phyloP scores from a whole-genome alignment of 2,888 invertebrate species.

The Drosophila acutilabella region DNA sequence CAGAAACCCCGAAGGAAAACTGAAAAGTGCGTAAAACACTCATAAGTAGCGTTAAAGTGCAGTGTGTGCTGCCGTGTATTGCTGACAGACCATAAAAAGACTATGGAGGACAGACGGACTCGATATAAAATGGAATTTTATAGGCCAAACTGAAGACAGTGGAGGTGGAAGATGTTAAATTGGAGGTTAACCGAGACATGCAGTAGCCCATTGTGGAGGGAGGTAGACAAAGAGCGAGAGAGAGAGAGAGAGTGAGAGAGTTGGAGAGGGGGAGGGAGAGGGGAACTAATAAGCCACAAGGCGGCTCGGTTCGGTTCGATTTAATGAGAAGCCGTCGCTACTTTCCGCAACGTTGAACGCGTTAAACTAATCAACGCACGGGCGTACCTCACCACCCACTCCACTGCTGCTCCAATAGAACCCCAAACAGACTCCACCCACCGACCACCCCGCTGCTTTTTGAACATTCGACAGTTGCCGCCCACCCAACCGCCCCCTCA shows the following conservation, averaged over 20 bases:
- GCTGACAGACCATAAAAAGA: slow-evolving; percentile 50
- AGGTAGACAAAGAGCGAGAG: background rate
- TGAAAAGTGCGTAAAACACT: background rate
- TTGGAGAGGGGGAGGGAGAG: slow-evolving; percentile 40
- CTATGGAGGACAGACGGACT: slow-evolving; percentile 38
- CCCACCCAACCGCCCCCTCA: slow-evolving; percentile 4
- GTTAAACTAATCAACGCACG: slow-evolving; percentile 75
- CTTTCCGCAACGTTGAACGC: slow-evolving; percentile 76
- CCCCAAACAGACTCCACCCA: background rate
- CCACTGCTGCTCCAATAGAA: slow-evolving; percentile 9
- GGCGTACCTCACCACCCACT: slow-evolving; percentile 12
- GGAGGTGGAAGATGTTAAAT: slow-evolving; percentile 13
- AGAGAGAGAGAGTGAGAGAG: slow-evolving; percentile 8
- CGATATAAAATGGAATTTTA: slow-evolving; percentile 66
- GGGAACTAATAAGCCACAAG: slow-evolving; percentile 70
- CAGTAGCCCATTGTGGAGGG: background rate
- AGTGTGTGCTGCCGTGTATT: background rate
- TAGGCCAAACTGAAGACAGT: slow-evolving; percentile 32
- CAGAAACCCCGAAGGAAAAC: background rate
- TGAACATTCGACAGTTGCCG: slow-evolving; percentile 56
- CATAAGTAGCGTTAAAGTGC: slow-evolving; percentile 17
- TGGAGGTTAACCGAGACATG: slow-evolving; percentile 19
- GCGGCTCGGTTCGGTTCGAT: slow-evolving; percentile 69
- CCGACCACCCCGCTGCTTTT: background rate
- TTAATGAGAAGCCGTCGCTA: slow-evolving; percentile 77